Evolutionary conservation across 2,113 vertebrate species (phyloP).

Genomic region (Pluvianellus socialis): DNA sequence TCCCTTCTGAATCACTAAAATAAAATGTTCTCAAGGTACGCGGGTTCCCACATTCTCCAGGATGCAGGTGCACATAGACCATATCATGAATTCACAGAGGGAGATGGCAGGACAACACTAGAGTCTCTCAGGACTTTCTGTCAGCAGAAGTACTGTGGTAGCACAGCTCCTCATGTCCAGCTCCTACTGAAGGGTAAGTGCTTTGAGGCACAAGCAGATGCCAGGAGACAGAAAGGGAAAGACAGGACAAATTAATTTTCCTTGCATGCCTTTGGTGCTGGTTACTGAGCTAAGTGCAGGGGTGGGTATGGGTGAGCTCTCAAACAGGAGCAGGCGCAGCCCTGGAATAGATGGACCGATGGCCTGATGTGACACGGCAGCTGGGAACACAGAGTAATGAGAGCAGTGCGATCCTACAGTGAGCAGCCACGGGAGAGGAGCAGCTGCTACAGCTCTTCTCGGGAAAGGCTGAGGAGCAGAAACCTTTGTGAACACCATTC

Average conservation of each 20-base stretch:
- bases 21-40: not conserved
- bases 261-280: not conserved
- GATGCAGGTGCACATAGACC: not conserved
- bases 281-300: not conserved
- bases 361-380: not conserved
- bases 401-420: rapidly evolving
- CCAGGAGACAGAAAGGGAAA: not conserved
- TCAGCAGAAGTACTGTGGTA: not conserved
- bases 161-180: not conserved
- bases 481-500: not conserved
- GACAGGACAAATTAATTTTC: not conserved
- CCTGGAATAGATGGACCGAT: not conserved
- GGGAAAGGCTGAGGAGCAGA: not conserved
- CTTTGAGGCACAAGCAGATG: not conserved
- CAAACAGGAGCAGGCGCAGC: not conserved
- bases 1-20: constrained; percentile 12
- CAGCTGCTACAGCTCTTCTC: not conserved
- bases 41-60: not conserved
- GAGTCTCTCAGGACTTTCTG: not conserved
- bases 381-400: not conserved
- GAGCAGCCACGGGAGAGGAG: not conserved
- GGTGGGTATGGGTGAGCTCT: not conserved
- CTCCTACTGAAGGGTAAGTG: not conserved
- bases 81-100: not conserved
- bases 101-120: not conserved